These are phyloP conservation scores for Rhingia rostrata DNA, from an alignment of 2,888 invertebrate genomes.

Conservation along the genomic window DNA sequence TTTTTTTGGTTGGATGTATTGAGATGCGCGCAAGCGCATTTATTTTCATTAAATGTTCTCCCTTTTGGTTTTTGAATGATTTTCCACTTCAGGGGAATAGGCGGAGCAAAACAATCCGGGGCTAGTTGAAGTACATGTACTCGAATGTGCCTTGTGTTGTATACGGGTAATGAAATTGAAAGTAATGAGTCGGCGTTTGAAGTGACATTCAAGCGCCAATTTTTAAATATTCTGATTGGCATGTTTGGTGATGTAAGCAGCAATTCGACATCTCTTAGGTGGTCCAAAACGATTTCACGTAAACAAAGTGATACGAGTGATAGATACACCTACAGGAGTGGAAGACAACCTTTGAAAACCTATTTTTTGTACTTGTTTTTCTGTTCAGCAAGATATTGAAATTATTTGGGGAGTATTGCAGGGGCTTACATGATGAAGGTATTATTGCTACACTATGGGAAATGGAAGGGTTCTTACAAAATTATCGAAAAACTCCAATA, in stretches of 20 bases:
- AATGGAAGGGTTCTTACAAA: no score
- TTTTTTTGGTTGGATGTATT: neutral
- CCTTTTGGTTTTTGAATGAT: constrained; percentile 35
- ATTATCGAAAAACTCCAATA: no score
- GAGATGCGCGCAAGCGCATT: constrained; percentile 9
- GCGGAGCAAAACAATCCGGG: constrained; percentile 9
- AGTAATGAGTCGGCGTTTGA: constrained; percentile 46
- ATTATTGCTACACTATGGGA: no score
- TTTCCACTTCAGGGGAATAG: constrained; percentile 22
- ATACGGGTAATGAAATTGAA: constrained; percentile 35
- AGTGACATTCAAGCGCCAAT: constrained; percentile 39
- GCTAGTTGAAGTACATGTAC: constrained; percentile 17
- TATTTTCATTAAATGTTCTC: constrained; percentile 41
- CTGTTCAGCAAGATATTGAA: no score
- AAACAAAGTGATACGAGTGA: constrained; percentile 1
- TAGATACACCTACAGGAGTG: constrained; percentile 3
- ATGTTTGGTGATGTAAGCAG: constrained; percentile 24
- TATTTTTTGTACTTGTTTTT: no score
- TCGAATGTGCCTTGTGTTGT: constrained; percentile 9
- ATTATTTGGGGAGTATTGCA: no score
- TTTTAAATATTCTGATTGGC: constrained; percentile 46
- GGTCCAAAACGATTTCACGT: constrained; percentile 27
- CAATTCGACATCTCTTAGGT: constrained; percentile 29
- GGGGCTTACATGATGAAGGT: no score
- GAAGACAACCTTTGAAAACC: neutral